Evolutionary conservation across 2,113 vertebrate genomes (phyloP).

Genomic region (Chamaetylas fuelleborni): DNA sequence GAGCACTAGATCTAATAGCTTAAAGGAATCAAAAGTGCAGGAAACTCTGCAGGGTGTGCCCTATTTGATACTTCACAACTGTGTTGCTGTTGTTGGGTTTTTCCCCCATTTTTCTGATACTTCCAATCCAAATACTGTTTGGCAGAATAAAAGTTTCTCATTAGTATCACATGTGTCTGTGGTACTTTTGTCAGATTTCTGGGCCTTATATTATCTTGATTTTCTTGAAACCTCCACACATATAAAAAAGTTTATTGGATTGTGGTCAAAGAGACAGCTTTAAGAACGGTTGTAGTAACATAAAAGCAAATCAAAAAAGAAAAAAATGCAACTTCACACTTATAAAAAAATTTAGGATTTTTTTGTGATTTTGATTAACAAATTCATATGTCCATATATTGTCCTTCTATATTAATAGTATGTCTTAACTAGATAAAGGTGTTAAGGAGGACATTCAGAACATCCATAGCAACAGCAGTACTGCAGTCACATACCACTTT

Average conservation of each 20-base stretch:
- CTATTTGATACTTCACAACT: neutral
- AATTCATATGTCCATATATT: neutral
- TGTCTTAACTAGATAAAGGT: neutral
- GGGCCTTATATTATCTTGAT: neutral
- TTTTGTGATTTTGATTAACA: neutral
- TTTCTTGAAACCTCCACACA: neutral
- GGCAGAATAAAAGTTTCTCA: neutral
- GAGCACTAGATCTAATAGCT: neutral
- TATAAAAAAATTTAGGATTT: neutral
- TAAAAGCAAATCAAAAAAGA: neutral
- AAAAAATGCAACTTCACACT: neutral
- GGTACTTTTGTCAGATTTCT: neutral
- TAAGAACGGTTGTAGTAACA: neutral
- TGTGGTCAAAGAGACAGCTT: neutral
- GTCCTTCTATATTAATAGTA: neutral
- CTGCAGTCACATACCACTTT: neutral
- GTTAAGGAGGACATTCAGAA: neutral
- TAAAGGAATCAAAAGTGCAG: neutral
- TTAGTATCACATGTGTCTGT: neutral
- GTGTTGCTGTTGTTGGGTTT: neutral
- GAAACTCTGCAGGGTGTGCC: neutral
- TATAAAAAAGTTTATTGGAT: neutral
- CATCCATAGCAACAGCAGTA: neutral
- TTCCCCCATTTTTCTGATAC: neutral
- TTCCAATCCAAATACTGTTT: neutral